These are phyloP conservation scores for Drosophila pseudotakahashii DNA, from an alignment of 2,888 invertebrate genomes.

Conservation along the genomic window DNA sequence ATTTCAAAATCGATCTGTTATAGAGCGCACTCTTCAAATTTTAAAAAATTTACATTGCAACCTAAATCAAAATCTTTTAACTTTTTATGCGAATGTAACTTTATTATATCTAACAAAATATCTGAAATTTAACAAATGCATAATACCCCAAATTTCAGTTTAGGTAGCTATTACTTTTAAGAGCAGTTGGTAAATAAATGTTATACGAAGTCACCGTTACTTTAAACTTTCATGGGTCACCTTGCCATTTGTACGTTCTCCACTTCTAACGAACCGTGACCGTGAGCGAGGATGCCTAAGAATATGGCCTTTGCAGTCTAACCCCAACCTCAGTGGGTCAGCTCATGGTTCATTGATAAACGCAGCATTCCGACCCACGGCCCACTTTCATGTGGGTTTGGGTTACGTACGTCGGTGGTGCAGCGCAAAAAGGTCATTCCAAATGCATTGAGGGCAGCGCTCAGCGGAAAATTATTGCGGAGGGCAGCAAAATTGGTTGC, in stretches of 20 bases:
- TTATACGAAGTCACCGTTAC: not conserved
- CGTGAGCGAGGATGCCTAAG: constrained; percentile 14
- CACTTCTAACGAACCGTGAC: constrained; percentile 21
- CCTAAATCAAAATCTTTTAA: no score
- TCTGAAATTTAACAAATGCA: no score
- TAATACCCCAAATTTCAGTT: no score
- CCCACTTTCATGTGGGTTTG: constrained; percentile 60
- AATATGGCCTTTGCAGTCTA: not conserved
- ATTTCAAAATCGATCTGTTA: not conserved
- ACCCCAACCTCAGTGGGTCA: constrained; percentile 34
- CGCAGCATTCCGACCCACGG: constrained; percentile 57
- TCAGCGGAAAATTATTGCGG: constrained; percentile 71
- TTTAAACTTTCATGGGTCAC: not conserved
- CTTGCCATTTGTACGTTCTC: not conserved
- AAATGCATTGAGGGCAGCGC: constrained; percentile 73
- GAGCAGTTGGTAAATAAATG: no score
- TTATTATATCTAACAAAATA: no score
- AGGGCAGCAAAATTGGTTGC: constrained; percentile 63
- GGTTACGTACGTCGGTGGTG: constrained; percentile 21
- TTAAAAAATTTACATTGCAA: not conserved
- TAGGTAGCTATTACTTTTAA: no score
- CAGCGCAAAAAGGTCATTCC: constrained; percentile 63
- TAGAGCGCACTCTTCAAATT: not conserved
- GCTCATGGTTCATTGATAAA: constrained; percentile 59
- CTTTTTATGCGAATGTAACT: no score